Percentiles rank a stretch among this genome's conserved stretches.
phyloP scores from a whole-genome alignment of 2,113 vertebrate species.

The Oncorhynchus masou region DNA sequence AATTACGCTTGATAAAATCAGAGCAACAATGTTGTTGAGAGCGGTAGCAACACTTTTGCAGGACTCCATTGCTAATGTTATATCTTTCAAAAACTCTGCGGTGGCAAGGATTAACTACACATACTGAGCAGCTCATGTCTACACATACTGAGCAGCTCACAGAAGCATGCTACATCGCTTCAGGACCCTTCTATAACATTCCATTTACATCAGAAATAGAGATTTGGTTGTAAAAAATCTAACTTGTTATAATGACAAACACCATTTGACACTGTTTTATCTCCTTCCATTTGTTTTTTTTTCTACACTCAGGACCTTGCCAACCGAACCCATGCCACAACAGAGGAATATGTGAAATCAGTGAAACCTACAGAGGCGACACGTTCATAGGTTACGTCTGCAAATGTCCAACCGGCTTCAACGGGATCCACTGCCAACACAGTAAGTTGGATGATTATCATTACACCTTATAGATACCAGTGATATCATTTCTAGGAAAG shows the following conservation, averaged over 20 bases:
- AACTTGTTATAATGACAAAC: background rate
- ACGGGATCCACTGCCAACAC: conserved; percentile 96
- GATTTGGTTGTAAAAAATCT: no score
- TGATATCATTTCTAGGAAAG: background rate
- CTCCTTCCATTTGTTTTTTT: conserved; percentile 3
- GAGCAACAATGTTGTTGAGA: no score
- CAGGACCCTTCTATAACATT: background rate
- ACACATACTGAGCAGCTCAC: no score
- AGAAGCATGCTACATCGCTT: no score
- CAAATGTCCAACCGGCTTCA: conserved; percentile 91
- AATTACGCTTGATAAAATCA: no score
- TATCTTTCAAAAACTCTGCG: no score
- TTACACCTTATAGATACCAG: background rate
- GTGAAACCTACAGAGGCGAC: conserved; percentile 92
- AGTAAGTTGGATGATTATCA: conserved; percentile 79
- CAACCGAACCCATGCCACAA: conserved; percentile 97
- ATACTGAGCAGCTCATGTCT: no score
- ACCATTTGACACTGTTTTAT: background rate
- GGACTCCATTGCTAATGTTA: no score
- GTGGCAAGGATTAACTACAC: no score
- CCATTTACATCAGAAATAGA: no score
- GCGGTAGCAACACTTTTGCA: no score
- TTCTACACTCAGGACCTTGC: conserved; percentile 82
- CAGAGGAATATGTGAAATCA: conserved; percentile 92
- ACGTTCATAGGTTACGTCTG: conserved; percentile 97